Conservation (phyloP, 2,888 invertebrate genomes). For the Oasisia sp. region DNA sequence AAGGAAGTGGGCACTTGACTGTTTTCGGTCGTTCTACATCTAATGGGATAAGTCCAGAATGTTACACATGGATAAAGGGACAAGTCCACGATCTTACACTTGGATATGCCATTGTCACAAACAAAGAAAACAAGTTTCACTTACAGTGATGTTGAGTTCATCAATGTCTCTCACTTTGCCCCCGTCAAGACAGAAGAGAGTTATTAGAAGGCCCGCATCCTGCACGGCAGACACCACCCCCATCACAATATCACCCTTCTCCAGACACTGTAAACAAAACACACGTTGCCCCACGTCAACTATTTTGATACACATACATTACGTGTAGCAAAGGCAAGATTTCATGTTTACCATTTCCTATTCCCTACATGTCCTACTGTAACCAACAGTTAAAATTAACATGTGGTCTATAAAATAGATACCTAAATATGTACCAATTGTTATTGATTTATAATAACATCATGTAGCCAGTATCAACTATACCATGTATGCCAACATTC, state of each 20-base stretch:
- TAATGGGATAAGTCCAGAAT: too few species aligned
- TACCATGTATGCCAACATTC: too few species aligned
- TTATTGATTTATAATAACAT: too few species aligned
- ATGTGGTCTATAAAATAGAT: too few species aligned
- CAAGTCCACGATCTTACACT: neutral
- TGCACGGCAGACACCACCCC: constrained; percentile 63
- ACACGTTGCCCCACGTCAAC: constrained; percentile 30
- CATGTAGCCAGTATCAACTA: too few species aligned
- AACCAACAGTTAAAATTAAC: too few species aligned
- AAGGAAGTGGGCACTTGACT: too few species aligned
- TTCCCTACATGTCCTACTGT: neutral
- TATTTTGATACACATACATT: neutral
- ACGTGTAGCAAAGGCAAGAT: neutral
- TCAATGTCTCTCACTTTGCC: constrained; percentile 83
- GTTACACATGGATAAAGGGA: too few species aligned
- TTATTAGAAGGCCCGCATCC: constrained; percentile 69
- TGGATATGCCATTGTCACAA: neutral
- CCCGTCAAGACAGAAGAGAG: constrained; percentile 85
- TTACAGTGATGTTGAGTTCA: constrained; percentile 87
- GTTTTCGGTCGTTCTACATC: too few species aligned
- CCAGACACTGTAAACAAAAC: constrained; percentile 60
- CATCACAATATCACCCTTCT: constrained; percentile 64
- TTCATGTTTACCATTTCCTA: neutral
- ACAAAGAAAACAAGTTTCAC: constrained; percentile 35
- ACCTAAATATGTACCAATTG: too few species aligned